Percentiles rank a stretch among this genome's conserved stretches.
Evolutionary conservation across 2,113 vertebrate species (phyloP).

Genomic region (Clupea harengus): DNA sequence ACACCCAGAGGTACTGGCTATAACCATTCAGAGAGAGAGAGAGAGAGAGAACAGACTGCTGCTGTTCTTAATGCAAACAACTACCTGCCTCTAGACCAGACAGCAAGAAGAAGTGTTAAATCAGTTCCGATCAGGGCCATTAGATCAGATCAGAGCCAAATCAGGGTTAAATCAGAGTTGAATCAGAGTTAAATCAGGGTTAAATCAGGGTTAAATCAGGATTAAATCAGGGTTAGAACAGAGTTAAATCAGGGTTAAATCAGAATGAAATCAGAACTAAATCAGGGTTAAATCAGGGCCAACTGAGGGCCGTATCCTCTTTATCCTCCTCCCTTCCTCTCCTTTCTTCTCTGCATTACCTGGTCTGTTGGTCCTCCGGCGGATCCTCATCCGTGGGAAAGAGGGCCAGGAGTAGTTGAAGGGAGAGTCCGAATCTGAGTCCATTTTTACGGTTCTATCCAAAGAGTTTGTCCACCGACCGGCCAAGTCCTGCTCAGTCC

Average conservation of each 20-base stretch:
- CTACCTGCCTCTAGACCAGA: background rate
- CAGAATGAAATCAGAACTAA: background rate
- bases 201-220: background rate
- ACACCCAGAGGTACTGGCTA: too few species aligned
- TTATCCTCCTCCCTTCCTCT: background rate
- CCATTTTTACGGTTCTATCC: constrained; percentile 72
- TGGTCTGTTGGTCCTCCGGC: constrained; percentile 81
- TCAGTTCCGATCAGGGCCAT: too few species aligned
- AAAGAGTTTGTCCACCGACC: background rate
- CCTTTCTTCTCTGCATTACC: constrained; percentile 70
- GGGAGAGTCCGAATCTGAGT: constrained; percentile 96
- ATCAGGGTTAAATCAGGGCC: background rate
- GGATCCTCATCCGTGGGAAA: constrained; percentile 95
- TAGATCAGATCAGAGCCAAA: background rate
- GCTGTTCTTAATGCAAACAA: too few species aligned
- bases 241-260: background rate
- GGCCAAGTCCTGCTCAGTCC: background rate
- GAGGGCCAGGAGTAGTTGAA: constrained; percentile 99
- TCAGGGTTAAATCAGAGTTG: too few species aligned
- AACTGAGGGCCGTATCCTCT: background rate
- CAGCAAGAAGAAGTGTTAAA: background rate
- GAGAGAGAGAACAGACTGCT: too few species aligned
- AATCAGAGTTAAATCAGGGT: background rate
- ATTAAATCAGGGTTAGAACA: background rate
- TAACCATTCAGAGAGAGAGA: too few species aligned